Percentiles rank a stretch among this genome's conserved stretches.
Conservation (phyloP, 2,797 vertebrate genomes). For the Sphaeramia orbicularis region DNA sequence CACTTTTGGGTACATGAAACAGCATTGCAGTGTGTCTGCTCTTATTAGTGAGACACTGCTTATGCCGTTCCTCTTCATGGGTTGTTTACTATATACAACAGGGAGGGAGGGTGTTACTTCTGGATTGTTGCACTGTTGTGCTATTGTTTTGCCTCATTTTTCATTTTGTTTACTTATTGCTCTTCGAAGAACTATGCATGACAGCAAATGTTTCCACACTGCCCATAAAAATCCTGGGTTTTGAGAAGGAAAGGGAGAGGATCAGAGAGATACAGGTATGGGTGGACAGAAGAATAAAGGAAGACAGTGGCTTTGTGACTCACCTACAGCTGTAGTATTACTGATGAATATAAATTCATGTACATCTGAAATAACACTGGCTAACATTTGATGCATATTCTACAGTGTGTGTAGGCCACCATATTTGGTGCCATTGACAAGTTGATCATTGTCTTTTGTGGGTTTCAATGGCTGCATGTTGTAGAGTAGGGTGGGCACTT, state of each 20-base stretch:
- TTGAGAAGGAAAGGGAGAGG: slow-evolving; percentile 48
- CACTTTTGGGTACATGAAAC: slow-evolving; percentile 67
- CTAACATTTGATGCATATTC: slow-evolving; percentile 61
- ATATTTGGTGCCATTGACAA: slow-evolving; percentile 31
- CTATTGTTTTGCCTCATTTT: slow-evolving; percentile 64
- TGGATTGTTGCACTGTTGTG: slow-evolving; percentile 37
- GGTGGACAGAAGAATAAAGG: slow-evolving; percentile 57
- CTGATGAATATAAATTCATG: slow-evolving; percentile 56
- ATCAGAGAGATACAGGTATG: slow-evolving; percentile 53
- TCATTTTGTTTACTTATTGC: slow-evolving; percentile 9
- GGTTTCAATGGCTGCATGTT: no score
- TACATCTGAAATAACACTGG: slow-evolving; percentile 57
- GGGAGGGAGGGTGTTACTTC: slow-evolving; percentile 17
- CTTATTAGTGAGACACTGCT: slow-evolving; percentile 56
- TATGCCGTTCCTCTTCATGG: slow-evolving; percentile 35
- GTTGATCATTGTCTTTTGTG: no score
- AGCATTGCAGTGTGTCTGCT: slow-evolving; percentile 51
- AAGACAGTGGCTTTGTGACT: slow-evolving; percentile 55
- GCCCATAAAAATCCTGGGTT: slow-evolving; percentile 44
- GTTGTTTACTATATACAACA: slow-evolving; percentile 45
- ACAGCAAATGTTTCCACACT: slow-evolving; percentile 48
- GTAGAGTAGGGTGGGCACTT: no score
- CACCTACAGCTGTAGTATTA: slow-evolving; percentile 59
- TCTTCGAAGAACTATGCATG: slow-evolving; percentile 40
- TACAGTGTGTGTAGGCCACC: slow-evolving; percentile 46